A percentile compares a stretch with the other conserved stretches of the same genome.
Conservation (phyloP, 2,888 invertebrate genomes). For the Choristoneura rosaceana region DNA sequence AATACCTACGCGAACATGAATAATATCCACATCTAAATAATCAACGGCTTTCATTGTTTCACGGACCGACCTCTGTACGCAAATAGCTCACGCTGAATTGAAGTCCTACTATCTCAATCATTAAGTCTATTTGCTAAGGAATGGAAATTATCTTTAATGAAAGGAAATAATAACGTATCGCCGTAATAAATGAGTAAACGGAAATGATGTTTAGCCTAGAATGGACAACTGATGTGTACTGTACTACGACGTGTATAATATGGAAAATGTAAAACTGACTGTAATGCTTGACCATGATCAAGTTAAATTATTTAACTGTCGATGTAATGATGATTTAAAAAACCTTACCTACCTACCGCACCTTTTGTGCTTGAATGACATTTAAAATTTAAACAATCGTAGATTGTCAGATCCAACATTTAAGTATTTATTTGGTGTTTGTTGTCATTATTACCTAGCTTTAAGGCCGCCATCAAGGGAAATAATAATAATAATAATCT, state of each 20-base stretch:
- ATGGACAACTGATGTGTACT: conserved; percentile 2
- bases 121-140: conserved; percentile 15
- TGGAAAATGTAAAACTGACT: neutral
- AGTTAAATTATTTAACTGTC: neutral
- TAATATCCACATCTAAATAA: conserved; percentile 39
- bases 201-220: conserved; percentile 29
- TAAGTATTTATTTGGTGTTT: too few species aligned
- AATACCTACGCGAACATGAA: conserved; percentile 29
- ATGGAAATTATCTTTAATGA: conserved; percentile 34
- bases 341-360: too few species aligned
- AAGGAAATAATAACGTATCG: conserved; percentile 37
- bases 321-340: too few species aligned
- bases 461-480: too few species aligned
- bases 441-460: too few species aligned
- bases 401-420: too few species aligned
- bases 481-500: too few species aligned
- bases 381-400: too few species aligned
- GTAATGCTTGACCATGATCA: neutral
- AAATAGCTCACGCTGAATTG: conserved; percentile 8
- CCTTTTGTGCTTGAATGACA: too few species aligned
- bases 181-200: conserved; percentile 35
- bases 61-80: conserved; percentile 27
- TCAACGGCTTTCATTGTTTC: conserved; percentile 39
- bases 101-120: conserved; percentile 13
- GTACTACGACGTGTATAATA: neutral